A percentile compares a stretch with the other conserved stretches of the same genome.
phyloP scores from a whole-genome alignment of 2,888 invertebrate species.

The Acleris literana region DNA sequence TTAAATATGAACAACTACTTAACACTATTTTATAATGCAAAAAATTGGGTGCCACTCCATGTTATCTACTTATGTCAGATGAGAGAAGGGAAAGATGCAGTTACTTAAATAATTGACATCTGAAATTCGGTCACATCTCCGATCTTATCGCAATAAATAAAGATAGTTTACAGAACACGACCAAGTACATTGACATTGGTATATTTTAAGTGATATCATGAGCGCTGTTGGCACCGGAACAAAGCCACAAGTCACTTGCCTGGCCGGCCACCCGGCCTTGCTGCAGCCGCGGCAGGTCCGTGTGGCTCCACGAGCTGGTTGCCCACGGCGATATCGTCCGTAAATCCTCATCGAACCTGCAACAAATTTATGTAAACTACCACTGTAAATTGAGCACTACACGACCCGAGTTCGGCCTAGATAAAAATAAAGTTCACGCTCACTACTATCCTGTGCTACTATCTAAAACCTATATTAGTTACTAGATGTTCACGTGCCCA shows the following conservation, averaged over 20 bases:
- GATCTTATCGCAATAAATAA: too few relatives aligned
- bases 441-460: background rate
- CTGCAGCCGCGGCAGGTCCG: slow-evolving; percentile 88
- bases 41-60: too few relatives aligned
- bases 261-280: slow-evolving; percentile 91
- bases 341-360: slow-evolving; percentile 86
- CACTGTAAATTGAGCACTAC: background rate
- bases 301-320: slow-evolving; percentile 90
- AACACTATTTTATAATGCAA: too few relatives aligned
- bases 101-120: too few relatives aligned
- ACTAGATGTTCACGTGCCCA: too few relatives aligned
- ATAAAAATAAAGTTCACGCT: background rate
- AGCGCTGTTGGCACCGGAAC: background rate
- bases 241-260: slow-evolving; percentile 64
- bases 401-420: too few relatives aligned
- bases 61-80: too few relatives aligned
- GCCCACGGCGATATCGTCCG: slow-evolving; percentile 89
- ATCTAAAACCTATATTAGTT: background rate
- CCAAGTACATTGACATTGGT: too few relatives aligned
- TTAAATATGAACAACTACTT: too few relatives aligned
- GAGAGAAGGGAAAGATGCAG: too few relatives aligned
- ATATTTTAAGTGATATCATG: background rate
- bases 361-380: slow-evolving; percentile 37
- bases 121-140: too few relatives aligned
- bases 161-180: too few relatives aligned